Percentiles rank a stretch among this genome's conserved stretches.
Conservation (phyloP, 2,797 vertebrate genomes). For the Chaenodraco wilsoni region DNA sequence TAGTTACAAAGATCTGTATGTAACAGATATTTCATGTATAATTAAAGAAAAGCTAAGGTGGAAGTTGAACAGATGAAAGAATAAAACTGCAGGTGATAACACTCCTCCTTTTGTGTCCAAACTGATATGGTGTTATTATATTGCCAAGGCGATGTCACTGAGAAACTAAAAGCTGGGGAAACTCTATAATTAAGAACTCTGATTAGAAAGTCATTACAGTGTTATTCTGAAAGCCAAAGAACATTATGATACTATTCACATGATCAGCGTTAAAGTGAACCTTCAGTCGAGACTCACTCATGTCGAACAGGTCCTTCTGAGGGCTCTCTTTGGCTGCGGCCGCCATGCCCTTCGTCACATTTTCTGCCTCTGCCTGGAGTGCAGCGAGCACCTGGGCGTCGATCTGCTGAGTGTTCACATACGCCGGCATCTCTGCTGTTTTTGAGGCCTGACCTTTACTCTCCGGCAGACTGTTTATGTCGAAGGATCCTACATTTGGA, state of each 20-base stretch:
- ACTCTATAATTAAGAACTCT: constrained; percentile 59
- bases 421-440: constrained; percentile 85
- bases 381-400: constrained; percentile 85
- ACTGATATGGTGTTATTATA: constrained; percentile 42
- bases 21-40: constrained; percentile 23
- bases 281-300: constrained; percentile 87
- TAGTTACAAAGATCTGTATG: constrained; percentile 24
- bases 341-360: constrained; percentile 71
- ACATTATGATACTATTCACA: not conserved
- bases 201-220: constrained; percentile 17
- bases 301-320: constrained; percentile 95
- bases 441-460: constrained; percentile 79
- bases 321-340: constrained; percentile 85
- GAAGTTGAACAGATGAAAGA: constrained; percentile 36
- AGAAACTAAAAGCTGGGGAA: constrained; percentile 42
- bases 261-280: not conserved
- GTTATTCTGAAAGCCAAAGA: constrained; percentile 6
- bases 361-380: constrained; percentile 85
- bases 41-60: constrained; percentile 36
- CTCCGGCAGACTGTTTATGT: constrained; percentile 86
- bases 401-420: constrained; percentile 93
- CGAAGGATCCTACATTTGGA: constrained; percentile 86
- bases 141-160: constrained; percentile 13
- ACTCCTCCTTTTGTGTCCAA: constrained; percentile 49
- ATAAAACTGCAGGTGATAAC: constrained; percentile 28